Conservation (phyloP, 2,113 vertebrate genomes). For the Opisthocomus hoazin region DNA sequence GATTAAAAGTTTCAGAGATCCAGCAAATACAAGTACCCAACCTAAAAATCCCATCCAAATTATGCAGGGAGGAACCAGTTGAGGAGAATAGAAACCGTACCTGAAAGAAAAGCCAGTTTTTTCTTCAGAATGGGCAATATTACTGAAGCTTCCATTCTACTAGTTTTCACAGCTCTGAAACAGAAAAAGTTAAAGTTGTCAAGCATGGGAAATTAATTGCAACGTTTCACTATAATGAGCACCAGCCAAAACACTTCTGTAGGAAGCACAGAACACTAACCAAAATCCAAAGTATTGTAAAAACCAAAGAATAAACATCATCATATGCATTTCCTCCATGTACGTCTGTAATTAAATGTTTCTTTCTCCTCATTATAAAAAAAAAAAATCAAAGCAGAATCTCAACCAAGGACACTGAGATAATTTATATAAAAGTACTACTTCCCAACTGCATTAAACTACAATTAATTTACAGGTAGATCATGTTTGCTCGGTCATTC, state of each 20-base stretch:
- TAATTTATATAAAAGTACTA: neutral
- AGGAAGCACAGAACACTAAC: neutral
- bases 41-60: neutral
- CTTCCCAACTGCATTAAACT: neutral
- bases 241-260: neutral
- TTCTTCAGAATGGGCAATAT: slow-evolving; percentile 94
- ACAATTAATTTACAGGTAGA: neutral
- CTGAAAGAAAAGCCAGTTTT: slow-evolving; percentile 96
- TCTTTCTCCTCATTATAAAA: neutral
- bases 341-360: neutral
- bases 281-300: neutral
- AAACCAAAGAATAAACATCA: neutral
- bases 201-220: neutral
- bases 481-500: neutral
- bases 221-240: neutral
- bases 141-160: slow-evolving; percentile 87
- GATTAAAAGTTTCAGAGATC: neutral
- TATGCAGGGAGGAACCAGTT: neutral
- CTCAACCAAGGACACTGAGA: neutral
- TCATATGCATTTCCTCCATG: neutral
- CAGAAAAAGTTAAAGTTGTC: slow-evolving; percentile 41
- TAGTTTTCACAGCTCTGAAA: slow-evolving; percentile 66
- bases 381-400: neutral
- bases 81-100: slow-evolving; percentile 68
- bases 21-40: neutral